Evolutionary conservation across 2,113 vertebrate species (phyloP).

Genomic region (Pygathrix nemaeus): DNA sequence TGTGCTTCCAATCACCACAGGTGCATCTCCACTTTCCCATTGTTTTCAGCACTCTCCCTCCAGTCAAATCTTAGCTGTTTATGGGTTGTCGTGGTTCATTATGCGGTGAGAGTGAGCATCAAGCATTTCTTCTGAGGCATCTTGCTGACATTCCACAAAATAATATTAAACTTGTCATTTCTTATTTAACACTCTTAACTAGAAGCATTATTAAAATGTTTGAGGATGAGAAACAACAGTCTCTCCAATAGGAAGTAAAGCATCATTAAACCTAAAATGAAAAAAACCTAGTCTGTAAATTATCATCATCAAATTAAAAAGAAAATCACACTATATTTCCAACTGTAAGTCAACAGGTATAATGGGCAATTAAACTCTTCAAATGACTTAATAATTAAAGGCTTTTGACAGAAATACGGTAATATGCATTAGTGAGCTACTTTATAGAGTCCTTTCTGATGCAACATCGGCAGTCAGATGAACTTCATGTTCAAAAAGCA

Average conservation of each 20-base stretch:
- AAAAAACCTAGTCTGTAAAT: neutral
- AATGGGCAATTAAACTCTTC: neutral
- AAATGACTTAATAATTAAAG: neutral
- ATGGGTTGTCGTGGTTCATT: neutral
- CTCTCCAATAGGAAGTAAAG: neutral
- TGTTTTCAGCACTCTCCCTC: neutral
- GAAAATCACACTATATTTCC: neutral
- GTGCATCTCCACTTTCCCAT: neutral
- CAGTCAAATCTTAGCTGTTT: neutral
- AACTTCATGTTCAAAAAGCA: neutral
- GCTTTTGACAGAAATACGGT: neutral
- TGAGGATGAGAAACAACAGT: neutral
- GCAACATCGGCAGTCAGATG: neutral
- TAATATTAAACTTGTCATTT: conserved; percentile 44
- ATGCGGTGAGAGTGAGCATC: neutral
- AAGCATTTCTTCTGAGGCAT: neutral
- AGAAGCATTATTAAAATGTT: neutral
- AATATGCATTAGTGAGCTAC: neutral
- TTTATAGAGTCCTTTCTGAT: neutral
- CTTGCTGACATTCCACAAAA: neutral
- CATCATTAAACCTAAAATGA: neutral
- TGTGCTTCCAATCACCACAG: neutral
- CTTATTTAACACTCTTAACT: conserved; percentile 8
- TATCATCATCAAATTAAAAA: neutral
- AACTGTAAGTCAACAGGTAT: neutral